Conservation (phyloP, 2,888 invertebrate species). For the Malachius bipustulatus region DNA sequence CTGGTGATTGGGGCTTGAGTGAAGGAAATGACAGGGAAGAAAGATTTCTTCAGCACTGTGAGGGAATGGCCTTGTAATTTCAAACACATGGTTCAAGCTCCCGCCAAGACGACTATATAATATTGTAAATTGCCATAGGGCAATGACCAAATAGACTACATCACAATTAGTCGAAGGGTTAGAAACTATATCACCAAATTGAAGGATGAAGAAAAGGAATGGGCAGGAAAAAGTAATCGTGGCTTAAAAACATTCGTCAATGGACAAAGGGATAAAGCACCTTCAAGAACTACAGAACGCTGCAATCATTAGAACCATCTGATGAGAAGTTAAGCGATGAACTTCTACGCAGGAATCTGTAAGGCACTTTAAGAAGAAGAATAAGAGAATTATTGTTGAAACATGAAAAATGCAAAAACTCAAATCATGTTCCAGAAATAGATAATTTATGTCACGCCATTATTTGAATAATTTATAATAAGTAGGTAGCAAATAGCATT, state of each 20-base stretch:
- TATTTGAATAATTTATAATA: too few relatives aligned
- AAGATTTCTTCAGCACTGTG: background rate
- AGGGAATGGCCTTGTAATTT: conserved; percentile 3
- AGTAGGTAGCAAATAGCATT: too few relatives aligned
- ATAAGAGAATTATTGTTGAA: background rate
- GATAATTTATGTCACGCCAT: too few relatives aligned
- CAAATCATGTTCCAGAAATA: too few relatives aligned
- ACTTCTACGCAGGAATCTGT: conserved; percentile 1
- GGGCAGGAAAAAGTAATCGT: conserved; percentile 1
- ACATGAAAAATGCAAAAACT: too few relatives aligned
- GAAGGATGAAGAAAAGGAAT: conserved; percentile 2
- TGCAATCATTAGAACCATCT: background rate
- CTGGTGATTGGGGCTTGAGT: conserved; percentile 3
- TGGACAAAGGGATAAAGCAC: conserved; percentile 2
- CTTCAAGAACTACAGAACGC: conserved; percentile 2
- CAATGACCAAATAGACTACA: conserved; percentile 1
- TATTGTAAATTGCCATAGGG: background rate
- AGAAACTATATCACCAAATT: background rate
- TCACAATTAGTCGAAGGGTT: conserved; percentile 2
- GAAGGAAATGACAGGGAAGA: conserved; percentile 1
- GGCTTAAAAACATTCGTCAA: conserved; percentile 2
- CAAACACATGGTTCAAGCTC: conserved; percentile 3
- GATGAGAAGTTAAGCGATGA: conserved; percentile 3
- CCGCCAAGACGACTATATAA: conserved; percentile 2
- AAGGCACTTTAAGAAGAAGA: conserved; percentile 2